Base-by-base conservation (phyloP, 1,140 invertebrate species). In the Pseudoatta argentina region DNA sequence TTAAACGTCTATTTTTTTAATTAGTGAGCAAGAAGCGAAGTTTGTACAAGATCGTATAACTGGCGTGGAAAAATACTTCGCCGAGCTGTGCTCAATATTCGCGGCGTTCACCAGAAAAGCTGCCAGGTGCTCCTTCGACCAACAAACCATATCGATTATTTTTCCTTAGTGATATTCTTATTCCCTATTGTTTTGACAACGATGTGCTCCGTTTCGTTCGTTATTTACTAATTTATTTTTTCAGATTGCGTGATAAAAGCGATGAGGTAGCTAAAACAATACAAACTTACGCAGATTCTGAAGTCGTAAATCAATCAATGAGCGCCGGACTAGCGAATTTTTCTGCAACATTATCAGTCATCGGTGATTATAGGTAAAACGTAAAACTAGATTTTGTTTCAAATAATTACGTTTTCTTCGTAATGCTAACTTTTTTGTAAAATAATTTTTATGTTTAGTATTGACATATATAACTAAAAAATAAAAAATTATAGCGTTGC, bases 31-130 rank as follows among this genome's bases (percentile, higher is more conserved):
- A 91, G 96, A 97, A 93, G 96, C 96, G 8, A 97, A 96, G 93
- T 97, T 97, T 89, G 97, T 97, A 64, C 97, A 97, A 91, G 97
- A 97, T 71, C 95, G 97, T 64, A 97, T 97, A 72, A 95, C 96
- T 51, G 94, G 93, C 18, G 96, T 97, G 1, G 97, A 97, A 91
- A 97, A 96, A 87, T 96, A 97, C 93, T 96, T 97, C 86, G 96
- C 96, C 16, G 97, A 97, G 90, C 94, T 97, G 67, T 97, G 97
- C 91, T 95, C 96, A 6, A 95, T 95, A 21, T 97, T 97, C 90
- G 96, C 96, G 1, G 95, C 96, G 71, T 97, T 96, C 85, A 96
- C 97, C 1, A 95, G 97, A 78, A 97, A 97, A 96, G 96, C 96
- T 75, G 97, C 97, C 55, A 96, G 97, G 96, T 97, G 91, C 66